Conservation (phyloP, 2,797 vertebrate species). For the Malacoraja senta region DNA sequence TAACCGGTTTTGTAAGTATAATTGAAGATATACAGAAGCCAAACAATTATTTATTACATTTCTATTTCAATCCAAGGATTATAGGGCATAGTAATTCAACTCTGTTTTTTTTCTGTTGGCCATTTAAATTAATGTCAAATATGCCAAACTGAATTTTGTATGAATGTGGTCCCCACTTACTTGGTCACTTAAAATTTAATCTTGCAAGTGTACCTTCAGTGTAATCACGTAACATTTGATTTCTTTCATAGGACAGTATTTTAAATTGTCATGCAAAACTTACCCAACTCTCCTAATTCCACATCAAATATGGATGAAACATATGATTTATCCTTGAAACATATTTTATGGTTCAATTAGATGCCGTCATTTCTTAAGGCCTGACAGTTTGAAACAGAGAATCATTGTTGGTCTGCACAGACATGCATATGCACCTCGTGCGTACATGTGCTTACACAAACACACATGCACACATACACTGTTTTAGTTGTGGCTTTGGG, state of each 20-base stretch:
- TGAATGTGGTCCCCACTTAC: background rate
- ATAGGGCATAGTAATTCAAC: background rate
- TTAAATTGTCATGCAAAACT: background rate
- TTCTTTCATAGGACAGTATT: background rate
- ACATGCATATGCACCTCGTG: background rate
- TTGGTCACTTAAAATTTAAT: background rate
- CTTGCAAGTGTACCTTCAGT: background rate
- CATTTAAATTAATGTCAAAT: background rate
- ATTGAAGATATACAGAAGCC: background rate
- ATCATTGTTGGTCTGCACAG: too few species aligned
- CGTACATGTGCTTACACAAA: too few species aligned
- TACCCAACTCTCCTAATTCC: background rate
- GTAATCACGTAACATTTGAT: background rate
- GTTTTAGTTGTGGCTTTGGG: background rate
- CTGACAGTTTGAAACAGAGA: background rate
- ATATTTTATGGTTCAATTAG: background rate
- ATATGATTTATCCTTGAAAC: background rate
- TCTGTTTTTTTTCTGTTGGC: background rate
- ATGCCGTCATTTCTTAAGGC: background rate
- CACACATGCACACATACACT: too few species aligned
- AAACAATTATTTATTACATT: slow-evolving; percentile 4
- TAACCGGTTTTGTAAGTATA: background rate
- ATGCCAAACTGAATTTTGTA: background rate
- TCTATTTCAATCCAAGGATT: slow-evolving; percentile 11
- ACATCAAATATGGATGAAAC: background rate